phyloP scores from a whole-genome alignment of 2,888 invertebrate species.

The Tineola bisselliella region DNA sequence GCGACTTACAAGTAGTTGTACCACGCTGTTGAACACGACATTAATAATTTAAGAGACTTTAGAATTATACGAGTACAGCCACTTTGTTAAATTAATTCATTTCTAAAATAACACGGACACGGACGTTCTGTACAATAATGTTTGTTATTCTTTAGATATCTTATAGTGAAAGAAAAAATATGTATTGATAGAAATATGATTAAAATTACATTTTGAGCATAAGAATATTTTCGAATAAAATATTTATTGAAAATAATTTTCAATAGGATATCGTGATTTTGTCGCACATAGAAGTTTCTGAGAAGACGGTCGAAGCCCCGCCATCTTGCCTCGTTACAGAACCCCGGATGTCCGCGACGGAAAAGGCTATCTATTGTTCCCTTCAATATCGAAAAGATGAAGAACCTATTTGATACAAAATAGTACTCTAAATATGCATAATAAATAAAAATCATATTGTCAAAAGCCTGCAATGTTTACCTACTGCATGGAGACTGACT shows the following conservation, averaged over 20 bases:
- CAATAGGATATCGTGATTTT: conserved; percentile 1
- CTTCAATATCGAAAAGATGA: conserved; percentile 58
- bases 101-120: background rate
- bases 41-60: background rate
- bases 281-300: background rate
- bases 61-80: background rate
- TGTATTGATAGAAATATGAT: too few relatives aligned
- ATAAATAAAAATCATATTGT: too few relatives aligned
- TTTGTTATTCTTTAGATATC: too few relatives aligned
- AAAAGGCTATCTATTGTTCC: conserved; percentile 48
- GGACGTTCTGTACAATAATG: background rate
- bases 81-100: background rate
- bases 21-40: background rate
- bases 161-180: too few relatives aligned
- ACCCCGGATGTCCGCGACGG: conserved; percentile 46
- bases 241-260: background rate
- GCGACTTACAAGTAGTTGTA: background rate
- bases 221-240: background rate
- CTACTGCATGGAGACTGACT: too few relatives aligned
- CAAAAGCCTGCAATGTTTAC: too few relatives aligned
- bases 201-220: too few relatives aligned
- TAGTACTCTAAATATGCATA: conserved; percentile 23
- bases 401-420: conserved; percentile 37
- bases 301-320: background rate
- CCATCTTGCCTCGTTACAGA: conserved; percentile 38